Percentiles rank a stretch among this genome's conserved stretches.
Evolutionary conservation across 2,113 vertebrate genomes (phyloP).

Genomic region (Pluvialis apricaria): DNA sequence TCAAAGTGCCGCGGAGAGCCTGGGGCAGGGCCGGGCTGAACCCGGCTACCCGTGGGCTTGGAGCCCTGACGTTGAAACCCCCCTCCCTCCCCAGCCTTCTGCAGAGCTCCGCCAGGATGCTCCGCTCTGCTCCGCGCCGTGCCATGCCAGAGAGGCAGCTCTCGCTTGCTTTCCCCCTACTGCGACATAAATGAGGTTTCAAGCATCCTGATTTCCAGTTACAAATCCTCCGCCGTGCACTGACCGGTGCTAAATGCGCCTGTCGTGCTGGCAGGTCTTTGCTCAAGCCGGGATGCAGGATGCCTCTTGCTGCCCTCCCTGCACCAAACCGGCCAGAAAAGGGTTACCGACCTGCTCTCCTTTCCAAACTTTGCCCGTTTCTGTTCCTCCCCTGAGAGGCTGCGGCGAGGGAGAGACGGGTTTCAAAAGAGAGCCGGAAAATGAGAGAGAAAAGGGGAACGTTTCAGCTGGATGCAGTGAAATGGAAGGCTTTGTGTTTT

Average conservation of each 20-base stretch:
- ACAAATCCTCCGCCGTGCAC: not conserved
- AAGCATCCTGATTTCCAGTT: not conserved
- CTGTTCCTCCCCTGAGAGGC: not conserved
- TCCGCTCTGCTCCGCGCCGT: not conserved
- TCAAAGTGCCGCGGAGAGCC: fast-evolving
- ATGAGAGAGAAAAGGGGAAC: not conserved
- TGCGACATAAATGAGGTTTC: constrained; percentile 11
- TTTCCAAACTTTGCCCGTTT: not conserved
- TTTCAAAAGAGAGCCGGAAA: constrained; percentile 41
- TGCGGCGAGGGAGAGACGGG: not conserved
- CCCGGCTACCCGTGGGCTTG: not conserved
- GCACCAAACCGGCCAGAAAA: not conserved
- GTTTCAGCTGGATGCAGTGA: constrained; percentile 35
- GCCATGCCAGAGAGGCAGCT: not conserved
- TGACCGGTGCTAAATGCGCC: not conserved
- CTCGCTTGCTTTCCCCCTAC: not conserved
- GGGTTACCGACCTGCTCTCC: constrained; percentile 7
- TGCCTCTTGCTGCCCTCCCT: not conserved
- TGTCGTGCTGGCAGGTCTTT: not conserved
- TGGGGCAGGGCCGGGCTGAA: not conserved
- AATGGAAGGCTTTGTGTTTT: constrained; percentile 53
- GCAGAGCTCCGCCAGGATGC: not conserved
- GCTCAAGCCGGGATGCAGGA: not conserved
- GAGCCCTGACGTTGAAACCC: not conserved
- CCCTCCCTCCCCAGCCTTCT: not conserved